phyloP scores from a whole-genome alignment of 2,888 invertebrate species.

The Chloroclystis v-ata region DNA sequence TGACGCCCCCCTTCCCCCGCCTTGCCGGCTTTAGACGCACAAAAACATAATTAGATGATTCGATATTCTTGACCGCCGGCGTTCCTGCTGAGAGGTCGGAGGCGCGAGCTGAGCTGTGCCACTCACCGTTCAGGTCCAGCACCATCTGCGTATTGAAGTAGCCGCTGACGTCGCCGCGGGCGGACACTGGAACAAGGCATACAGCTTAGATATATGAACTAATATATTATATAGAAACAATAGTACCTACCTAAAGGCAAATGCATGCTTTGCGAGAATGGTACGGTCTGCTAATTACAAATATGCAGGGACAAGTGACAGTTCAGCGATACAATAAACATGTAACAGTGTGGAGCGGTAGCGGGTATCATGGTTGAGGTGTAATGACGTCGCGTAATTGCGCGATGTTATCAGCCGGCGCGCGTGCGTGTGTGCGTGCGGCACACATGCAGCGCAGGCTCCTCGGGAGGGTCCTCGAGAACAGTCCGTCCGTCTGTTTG shows the following conservation, averaged over 20 bases:
- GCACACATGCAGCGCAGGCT: no score
- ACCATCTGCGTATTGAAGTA: constrained; percentile 74
- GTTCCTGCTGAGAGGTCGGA: no score
- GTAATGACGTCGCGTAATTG: constrained; percentile 16
- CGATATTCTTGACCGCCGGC: constrained; percentile 27
- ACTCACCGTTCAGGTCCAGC: constrained; percentile 73
- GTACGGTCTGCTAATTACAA: no score
- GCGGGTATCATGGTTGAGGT: not conserved
- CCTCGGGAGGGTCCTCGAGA: no score
- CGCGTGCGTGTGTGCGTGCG: no score
- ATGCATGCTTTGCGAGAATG: no score
- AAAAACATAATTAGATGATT: constrained; percentile 49
- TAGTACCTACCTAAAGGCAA: no score
- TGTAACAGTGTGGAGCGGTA: not conserved
- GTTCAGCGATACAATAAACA: no score
- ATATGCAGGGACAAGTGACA: no score
- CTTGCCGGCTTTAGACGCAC: constrained; percentile 20
- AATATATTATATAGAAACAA: no score
- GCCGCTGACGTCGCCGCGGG: constrained; percentile 71
- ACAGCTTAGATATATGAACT: not conserved
- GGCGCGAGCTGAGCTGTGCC: constrained; percentile 24
- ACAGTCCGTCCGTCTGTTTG: no score
- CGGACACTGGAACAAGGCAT: constrained; percentile 63
- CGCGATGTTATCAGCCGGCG: not conserved
- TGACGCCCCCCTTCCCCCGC: constrained; percentile 1